These are phyloP conservation scores for Bambusicola thoracicus DNA, from an alignment of 2,113 vertebrate genomes.

Conservation along the genomic window DNA sequence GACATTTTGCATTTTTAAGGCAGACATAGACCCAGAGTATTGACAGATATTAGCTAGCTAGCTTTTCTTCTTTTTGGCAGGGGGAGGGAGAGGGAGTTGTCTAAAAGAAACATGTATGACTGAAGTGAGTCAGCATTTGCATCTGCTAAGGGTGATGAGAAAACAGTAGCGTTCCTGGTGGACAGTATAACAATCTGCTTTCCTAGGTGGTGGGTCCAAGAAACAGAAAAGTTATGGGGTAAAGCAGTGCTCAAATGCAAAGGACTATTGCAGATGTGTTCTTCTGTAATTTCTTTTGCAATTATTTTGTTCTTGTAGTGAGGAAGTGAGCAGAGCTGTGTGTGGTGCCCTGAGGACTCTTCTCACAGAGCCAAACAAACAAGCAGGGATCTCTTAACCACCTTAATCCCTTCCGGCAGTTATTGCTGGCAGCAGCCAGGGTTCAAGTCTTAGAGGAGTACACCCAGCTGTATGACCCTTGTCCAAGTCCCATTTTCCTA, in stretches of 20 bases:
- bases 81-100: no score
- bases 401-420: not conserved
- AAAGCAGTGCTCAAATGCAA: not conserved
- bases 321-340: not conserved
- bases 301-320: not conserved
- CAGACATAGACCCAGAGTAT: not conserved
- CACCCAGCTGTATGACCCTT: not conserved
- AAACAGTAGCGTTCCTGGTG: not conserved
- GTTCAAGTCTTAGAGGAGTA: rapidly evolving
- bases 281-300: not conserved
- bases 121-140: not conserved
- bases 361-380: slow-evolving; percentile 1
- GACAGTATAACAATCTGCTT: not conserved
- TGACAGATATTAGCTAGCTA: not conserved
- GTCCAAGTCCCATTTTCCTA: not conserved
- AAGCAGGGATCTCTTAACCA: not conserved
- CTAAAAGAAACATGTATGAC: not conserved
- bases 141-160: not conserved
- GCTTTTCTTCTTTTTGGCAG: not conserved
- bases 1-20: not conserved
- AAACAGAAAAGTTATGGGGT: not conserved
- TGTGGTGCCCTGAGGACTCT: not conserved
- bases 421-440: not conserved
- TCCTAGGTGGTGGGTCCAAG: not conserved
- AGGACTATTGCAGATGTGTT: not conserved